Evolutionary conservation across 1,140 invertebrate genomes (phyloP), one percentile per base, ranked within the genome.

Genomic region (Lordiphosa stackelbergi): DNA sequence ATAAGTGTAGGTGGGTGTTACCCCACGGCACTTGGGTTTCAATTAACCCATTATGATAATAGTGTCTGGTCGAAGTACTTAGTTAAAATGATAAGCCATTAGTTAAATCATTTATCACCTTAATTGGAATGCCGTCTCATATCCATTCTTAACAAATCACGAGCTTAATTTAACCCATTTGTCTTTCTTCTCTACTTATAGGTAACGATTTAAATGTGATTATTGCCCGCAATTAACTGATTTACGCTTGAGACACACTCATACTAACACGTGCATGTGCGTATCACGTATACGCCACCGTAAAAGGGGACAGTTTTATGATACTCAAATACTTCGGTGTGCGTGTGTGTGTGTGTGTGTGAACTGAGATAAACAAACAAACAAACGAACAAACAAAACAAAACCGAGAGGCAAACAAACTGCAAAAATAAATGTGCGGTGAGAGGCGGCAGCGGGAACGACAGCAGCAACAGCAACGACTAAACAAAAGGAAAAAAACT

Each of bases 341-440:
- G 4, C 28, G 24, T 49, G n/a, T 16, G 37, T 37, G 54, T 16
- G 37, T 37, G 54, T 28, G 55, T 24, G 31, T 31, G 61, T 45
- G 61, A 52, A 13, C 42, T 60, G 65, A 42, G 37, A 35, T 47
- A 31, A 48, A 42, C 47, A 66, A 68, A 59, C 36, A 46, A 37
- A 47, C 24, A 12, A 59, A 16, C 35, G 60, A 55, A 35, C 41
- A 31, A 64, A 42, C 34, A 47, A 48, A 47, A 64, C 53, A 52
- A 45, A 49, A 57, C 34, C 36, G 48, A 41, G 37, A 62, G 42
- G 51, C 55, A 65, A 72, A 63, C 64, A 63, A 68, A 72, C 72
- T 77, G 64, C 53, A 38, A 72, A 54, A 63, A 58, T 77, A 77
- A 72, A 75, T 77, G 62, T 71, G 40, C 62, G 73, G 58, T 66